Evolutionary conservation across 2,113 vertebrate genomes (phyloP), one percentile per base, ranked within the genome.

Genomic region (Brachypodius melanocephalos): DNA sequence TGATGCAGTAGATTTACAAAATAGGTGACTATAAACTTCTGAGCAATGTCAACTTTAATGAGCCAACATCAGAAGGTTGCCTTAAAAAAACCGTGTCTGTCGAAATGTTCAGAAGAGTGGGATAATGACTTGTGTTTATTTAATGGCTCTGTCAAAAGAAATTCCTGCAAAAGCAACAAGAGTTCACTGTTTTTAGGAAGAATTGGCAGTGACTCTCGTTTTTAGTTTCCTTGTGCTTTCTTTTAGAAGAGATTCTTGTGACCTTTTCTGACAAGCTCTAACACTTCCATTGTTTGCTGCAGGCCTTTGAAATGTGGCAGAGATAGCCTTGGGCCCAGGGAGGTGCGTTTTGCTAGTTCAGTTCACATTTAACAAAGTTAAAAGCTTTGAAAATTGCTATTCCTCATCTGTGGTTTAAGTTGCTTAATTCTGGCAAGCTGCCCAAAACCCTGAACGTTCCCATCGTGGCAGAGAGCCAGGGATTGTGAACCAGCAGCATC

Each of bases 301-400:
- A 95, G 88, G 92, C 85, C 94, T 96, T 95, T 97, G 95, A 96
- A 97, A 97, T 94, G 93, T 90, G 95, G 92, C 94, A 92, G 92
- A 94, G 94, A 95, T 96, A 94, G 94, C 96, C 96, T 94, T 95
- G 96, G 95, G 95, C 95, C 95, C 93, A 94, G 95, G 94, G 94
- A 96, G 95, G 95, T 93, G 72, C 65, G 2, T 96, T 96, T 92
- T 95, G 90, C 94, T 96, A 95, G 78, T 96, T 97, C 94, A 86
- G 89, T 96, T 96, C 92, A 85, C 92, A 86, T 96, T 96, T 95
- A 95, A 93, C 91, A 78, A 93, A 96, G 92, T 96, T 97, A 95
- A 96, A 97, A 94, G 95, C 95, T 96, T 97, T 96, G 95, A 94
- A 96, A 96, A 96, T 96, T 96, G 93, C 96, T 88, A 84, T 94